These are phyloP conservation scores for Chrysoperla carnea DNA, from an alignment of 1,140 invertebrate genomes.

Conservation along the genomic window DNA sequence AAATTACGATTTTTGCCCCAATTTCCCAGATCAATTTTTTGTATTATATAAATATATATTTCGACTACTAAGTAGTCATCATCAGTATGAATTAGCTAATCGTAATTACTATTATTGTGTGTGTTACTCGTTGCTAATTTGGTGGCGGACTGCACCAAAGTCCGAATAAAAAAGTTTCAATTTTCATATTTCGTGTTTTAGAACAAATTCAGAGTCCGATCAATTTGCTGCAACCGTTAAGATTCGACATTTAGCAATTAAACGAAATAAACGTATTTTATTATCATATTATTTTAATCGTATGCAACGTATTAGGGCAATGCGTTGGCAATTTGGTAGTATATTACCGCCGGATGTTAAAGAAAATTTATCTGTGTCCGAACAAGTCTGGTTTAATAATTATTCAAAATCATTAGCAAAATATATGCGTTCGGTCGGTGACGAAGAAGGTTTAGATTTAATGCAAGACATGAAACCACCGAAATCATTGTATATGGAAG, in stretches of 20 bases:
- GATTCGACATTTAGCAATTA: conserved; percentile 65
- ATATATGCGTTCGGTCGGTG: conserved; percentile 79
- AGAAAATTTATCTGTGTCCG: conserved; percentile 59
- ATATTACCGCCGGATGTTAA: conserved; percentile 74
- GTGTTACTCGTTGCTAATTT: no score
- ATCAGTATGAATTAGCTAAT: no score
- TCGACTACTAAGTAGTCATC: no score
- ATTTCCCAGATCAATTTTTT: no score
- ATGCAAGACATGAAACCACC: conserved; percentile 80
- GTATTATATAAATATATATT: no score
- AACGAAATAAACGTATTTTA: conserved; percentile 79
- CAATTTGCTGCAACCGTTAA: conserved; percentile 45
- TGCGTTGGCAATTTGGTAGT: conserved; percentile 87
- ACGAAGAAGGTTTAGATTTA: conserved; percentile 61
- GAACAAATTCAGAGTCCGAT: conserved; percentile 16
- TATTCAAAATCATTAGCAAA: conserved; percentile 75
- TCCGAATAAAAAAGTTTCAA: no score
- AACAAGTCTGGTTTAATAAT: conserved; percentile 71
- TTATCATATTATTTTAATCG: conserved; percentile 79
- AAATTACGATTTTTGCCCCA: no score
- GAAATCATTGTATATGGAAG: conserved; percentile 83
- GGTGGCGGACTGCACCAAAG: no score
- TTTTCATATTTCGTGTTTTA: no score
- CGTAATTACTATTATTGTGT: no score
- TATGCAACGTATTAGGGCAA: conserved; percentile 55